These are phyloP conservation scores for Heterotilapia buettikoferi DNA, from an alignment of 2,113 vertebrate species.

Conservation along the genomic window DNA sequence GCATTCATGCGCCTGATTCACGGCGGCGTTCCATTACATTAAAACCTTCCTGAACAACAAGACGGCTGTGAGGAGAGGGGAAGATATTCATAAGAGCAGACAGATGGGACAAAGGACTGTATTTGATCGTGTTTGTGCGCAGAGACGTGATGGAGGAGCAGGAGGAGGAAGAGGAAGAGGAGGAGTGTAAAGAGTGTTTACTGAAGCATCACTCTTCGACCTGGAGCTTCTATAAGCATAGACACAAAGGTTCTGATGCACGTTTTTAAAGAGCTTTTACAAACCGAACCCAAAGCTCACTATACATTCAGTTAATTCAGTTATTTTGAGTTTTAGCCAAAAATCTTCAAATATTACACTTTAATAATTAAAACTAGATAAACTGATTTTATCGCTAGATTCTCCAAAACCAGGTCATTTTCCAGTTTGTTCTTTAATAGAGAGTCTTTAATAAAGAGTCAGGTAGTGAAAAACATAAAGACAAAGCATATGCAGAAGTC, in stretches of 20 bases:
- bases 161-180: not conserved
- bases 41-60: constrained; percentile 63
- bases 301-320: not conserved
- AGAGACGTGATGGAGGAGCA: not conserved
- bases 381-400: not conserved
- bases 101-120: constrained; percentile 26
- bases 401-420: not conserved
- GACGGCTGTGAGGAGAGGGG: constrained; percentile 6
- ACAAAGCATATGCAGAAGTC: not conserved
- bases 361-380: not conserved
- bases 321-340: not conserved
- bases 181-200: not conserved
- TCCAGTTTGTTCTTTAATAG: not conserved
- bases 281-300: not conserved
- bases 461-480: not conserved
- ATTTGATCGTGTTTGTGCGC: constrained; percentile 3
- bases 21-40: constrained; percentile 65
- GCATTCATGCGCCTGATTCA: constrained; percentile 60
- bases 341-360: not conserved
- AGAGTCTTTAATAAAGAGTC: not conserved
- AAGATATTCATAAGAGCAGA: constrained; percentile 43
- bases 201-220: not conserved
- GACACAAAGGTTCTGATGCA: not conserved
- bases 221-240: not conserved
- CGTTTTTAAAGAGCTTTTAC: not conserved